A percentile compares a stretch with the other conserved stretches of the same genome.
Conservation (phyloP, 2,797 vertebrate genomes). For the Typhlichthys eigenmanni region DNA sequence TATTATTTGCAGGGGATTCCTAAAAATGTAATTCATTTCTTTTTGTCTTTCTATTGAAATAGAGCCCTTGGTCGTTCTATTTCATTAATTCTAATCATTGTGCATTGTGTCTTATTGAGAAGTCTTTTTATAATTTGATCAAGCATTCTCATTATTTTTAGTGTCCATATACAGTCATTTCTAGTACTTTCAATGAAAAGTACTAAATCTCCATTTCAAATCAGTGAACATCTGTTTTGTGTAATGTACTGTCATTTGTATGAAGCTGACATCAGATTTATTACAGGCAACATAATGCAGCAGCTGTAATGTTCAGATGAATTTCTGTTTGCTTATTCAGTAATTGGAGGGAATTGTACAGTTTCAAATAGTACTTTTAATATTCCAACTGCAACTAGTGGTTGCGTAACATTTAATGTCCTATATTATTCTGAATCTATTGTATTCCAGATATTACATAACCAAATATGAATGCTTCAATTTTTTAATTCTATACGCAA, state of each 20-base stretch:
- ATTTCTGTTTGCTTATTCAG: slow-evolving; percentile 33
- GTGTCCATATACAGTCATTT: no score
- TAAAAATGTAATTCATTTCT: slow-evolving; percentile 8
- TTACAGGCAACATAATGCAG: not conserved
- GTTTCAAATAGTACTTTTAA: slow-evolving; percentile 33
- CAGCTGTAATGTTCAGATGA: slow-evolving; percentile 5
- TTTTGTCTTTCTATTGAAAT: slow-evolving; percentile 6
- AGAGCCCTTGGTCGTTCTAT: not conserved
- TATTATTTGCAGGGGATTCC: slow-evolving; percentile 28
- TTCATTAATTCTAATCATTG: not conserved
- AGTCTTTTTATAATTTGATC: no score
- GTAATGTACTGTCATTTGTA: not conserved
- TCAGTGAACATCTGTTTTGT: no score
- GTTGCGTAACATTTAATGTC: slow-evolving; percentile 35
- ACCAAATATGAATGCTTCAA: slow-evolving; percentile 39
- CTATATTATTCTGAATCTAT: slow-evolving; percentile 6
- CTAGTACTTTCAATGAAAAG: no score
- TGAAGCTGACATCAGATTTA: not conserved
- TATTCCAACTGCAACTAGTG: slow-evolving; percentile 16
- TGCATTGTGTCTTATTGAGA: not conserved
- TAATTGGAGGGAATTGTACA: slow-evolving; percentile 23
- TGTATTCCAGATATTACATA: slow-evolving; percentile 12
- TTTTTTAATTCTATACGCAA: slow-evolving; percentile 3
- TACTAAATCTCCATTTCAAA: no score
- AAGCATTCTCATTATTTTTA: no score